Percentiles rank a stretch among this genome's conserved stretches.
These are phyloP conservation scores for Passer montanus DNA, from an alignment of 2,113 vertebrate species.

Conservation along the genomic window DNA sequence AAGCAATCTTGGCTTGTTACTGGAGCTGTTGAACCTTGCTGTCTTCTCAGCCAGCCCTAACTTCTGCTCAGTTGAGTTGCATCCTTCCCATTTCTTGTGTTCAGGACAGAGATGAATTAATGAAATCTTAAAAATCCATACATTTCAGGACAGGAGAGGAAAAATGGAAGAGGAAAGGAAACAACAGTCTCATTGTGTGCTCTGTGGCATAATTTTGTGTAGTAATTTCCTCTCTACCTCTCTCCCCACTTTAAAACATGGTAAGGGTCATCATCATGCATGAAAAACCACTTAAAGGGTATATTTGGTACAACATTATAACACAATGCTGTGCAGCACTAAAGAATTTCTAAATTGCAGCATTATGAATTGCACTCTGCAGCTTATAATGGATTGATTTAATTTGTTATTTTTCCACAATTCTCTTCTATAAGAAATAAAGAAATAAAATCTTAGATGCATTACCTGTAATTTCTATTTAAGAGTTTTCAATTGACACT, in stretches of 20 bases:
- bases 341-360: not conserved
- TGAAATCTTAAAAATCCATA: not conserved
- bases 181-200: not conserved
- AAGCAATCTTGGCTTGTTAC: not conserved
- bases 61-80: not conserved
- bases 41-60: not conserved
- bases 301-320: not conserved
- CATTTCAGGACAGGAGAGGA: not conserved
- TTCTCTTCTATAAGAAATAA: not conserved
- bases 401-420: not conserved
- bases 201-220: not conserved
- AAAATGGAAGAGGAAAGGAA: not conserved
- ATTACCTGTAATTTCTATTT: constrained; percentile 15
- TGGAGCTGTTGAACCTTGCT: not conserved
- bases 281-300: not conserved
- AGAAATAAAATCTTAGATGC: constrained; percentile 3
- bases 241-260: not conserved
- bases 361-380: not conserved
- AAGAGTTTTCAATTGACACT: not conserved
- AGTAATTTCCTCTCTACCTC: not conserved
- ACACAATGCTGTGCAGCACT: not conserved
- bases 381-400: not conserved
- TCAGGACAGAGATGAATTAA: not conserved
- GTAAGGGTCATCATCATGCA: not conserved
- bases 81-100: not conserved